These are phyloP conservation scores for Sycophila texana DNA, from an alignment of 2,888 invertebrate genomes.

Conservation along the genomic window DNA sequence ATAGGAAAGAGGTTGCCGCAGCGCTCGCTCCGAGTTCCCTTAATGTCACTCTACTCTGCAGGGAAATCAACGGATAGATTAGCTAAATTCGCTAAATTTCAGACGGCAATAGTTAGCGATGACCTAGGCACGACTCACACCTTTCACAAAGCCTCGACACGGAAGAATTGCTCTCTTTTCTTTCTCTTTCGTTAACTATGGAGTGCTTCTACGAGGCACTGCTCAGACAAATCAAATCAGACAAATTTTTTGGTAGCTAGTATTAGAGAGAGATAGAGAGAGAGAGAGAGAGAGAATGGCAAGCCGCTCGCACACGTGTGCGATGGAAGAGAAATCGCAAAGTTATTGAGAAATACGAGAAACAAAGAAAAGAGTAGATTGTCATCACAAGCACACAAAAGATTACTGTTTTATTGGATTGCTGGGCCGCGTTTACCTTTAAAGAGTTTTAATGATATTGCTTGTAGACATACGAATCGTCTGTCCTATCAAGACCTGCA, in stretches of 20 bases:
- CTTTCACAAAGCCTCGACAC: conserved; percentile 4
- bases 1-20: background rate
- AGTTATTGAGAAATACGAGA: too few species aligned
- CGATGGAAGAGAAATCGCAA: background rate
- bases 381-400: conserved; percentile 36
- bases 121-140: conserved; percentile 45
- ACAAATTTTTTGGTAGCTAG: too few species aligned
- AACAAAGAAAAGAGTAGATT: background rate
- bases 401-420: conserved; percentile 19
- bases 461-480: conserved; percentile 86
- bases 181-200: too few species aligned
- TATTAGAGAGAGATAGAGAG: background rate
- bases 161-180: background rate
- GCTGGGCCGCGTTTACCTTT: conserved; percentile 19
- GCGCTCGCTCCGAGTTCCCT: background rate
- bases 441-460: conserved; percentile 64
- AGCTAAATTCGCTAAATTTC: background rate
- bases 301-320: too few species aligned
- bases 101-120: too few species aligned
- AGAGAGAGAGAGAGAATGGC: background rate
- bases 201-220: too few species aligned
- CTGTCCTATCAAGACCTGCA: conserved; percentile 86
- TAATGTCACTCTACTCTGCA: conserved; percentile 38
- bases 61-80: conserved; percentile 54
- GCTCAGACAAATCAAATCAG: too few species aligned